Percentiles rank a stretch among this genome's conserved stretches.
Conservation (phyloP, 1,140 invertebrate genomes). For the Melipona quadrifasciata region DNA sequence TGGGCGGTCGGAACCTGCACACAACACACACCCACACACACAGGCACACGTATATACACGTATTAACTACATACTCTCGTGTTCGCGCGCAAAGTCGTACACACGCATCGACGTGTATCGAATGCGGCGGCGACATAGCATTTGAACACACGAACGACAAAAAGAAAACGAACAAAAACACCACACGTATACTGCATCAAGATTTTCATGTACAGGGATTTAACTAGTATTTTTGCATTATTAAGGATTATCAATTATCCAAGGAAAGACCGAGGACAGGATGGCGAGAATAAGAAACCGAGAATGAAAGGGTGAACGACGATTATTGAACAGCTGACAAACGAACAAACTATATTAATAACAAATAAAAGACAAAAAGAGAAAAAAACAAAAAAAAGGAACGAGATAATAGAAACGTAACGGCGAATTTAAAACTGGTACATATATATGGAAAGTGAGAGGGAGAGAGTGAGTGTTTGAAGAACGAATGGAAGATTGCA, state of each 20-base stretch:
- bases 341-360: not conserved
- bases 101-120: not conserved
- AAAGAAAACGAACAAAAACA: not conserved
- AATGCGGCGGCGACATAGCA: not conserved
- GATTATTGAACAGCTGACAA: not conserved
- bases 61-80: not conserved
- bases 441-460: constrained; percentile 36
- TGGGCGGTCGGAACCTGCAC: constrained; percentile 26
- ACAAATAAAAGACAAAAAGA: constrained; percentile 8
- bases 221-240: constrained; percentile 81
- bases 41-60: too few species aligned
- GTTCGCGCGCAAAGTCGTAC: not conserved
- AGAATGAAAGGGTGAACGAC: not conserved
- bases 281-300: not conserved
- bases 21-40: not conserved
- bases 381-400: not conserved
- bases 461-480: constrained; percentile 14
- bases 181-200: constrained; percentile 44
- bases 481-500: constrained; percentile 3
- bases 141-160: not conserved
- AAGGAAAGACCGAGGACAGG: not conserved
- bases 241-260: constrained; percentile 61
- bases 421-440: not conserved
- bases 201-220: constrained; percentile 80
- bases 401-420: constrained; percentile 34